Conservation (phyloP, 1,140 invertebrate species). For the Coptotermes formosanus region DNA sequence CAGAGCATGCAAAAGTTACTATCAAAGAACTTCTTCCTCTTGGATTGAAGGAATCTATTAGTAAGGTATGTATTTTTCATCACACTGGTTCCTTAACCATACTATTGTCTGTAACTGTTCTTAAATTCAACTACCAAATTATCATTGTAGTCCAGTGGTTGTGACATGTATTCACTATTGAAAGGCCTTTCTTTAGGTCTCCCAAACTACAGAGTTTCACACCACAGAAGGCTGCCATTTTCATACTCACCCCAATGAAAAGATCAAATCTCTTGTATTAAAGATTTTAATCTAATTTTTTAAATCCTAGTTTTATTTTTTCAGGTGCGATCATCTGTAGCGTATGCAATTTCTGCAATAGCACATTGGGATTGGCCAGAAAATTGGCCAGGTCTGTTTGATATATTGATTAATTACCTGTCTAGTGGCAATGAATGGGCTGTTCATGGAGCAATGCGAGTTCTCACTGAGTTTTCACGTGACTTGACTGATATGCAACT, state of each 20-base stretch:
- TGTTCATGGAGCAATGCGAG: constrained; percentile 77
- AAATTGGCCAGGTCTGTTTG: constrained; percentile 71
- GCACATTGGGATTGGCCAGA: constrained; percentile 80
- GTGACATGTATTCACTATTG: no score
- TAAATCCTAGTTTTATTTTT: not conserved
- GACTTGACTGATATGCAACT: constrained; percentile 71
- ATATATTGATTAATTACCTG: constrained; percentile 65
- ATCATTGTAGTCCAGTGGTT: no score
- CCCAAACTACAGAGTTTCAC: no score
- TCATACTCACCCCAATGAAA: no score
- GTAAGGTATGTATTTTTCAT: constrained; percentile 54
- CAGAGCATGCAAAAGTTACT: constrained; percentile 59
- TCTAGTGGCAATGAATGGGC: constrained; percentile 56
- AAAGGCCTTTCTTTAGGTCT: no score
- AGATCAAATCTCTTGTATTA: no score
- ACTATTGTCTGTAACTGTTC: no score
- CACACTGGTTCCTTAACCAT: no score
- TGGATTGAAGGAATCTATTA: constrained; percentile 68
- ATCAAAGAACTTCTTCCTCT: constrained; percentile 67
- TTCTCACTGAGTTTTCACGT: constrained; percentile 69
- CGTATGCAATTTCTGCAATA: constrained; percentile 73
- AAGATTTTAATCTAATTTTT: no score
- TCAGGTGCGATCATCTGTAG: constrained; percentile 64
- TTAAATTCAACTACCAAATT: no score
- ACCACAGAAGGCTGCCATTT: no score